Evolutionary conservation across 2,113 vertebrate species (phyloP), one percentile per base, ranked within the genome.

Genomic region (Setophaga kirtlandii): DNA sequence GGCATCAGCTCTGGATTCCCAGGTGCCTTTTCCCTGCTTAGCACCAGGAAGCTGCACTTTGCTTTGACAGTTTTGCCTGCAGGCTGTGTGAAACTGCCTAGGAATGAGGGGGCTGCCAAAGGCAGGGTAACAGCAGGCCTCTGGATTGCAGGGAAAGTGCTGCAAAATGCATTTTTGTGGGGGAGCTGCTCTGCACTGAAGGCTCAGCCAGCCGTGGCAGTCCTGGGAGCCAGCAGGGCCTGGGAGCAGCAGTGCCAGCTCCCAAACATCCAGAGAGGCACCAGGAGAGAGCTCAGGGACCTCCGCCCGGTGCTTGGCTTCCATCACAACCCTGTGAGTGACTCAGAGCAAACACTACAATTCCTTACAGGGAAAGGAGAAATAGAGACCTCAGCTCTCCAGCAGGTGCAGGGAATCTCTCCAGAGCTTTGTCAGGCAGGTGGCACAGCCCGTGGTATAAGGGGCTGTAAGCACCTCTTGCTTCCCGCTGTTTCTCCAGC

Each of bases 301-400:
- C n/a, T 1, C 0, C n/a, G 35, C 6, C 49, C 67, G 20, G 58
- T 0, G 10, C 64, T 49, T 23, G 25, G 41, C 33, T 69, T 37
- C 71, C 1, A 1, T 9, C 47, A 12, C 31, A 53, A 1, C 5
- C 12, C 50, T 0, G 0, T 7, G 8, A 59, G 30, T 8, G 21
- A 47, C 31, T 12, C 1, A 1, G 53, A 41, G 42, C 35, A 78
- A 69, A 46, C 0, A 0, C 12, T 39, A 24, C 15, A 19, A 12
- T 5, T 28, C 0, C 0, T 42, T 39, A 24, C 7, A 60, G 41
- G 87, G 59, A 58, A 58, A 59, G 22, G 47, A 83, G 39, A 68
- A 63, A 28, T 0, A 2, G 15, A 33, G 22, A 6, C 44, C 31
- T 60, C 1, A 0, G 19, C 5, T 68, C 23, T 64, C 30, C 7